A percentile compares a stretch with the other conserved stretches of the same genome.
Evolutionary conservation across 2,797 vertebrate species (phyloP).

Genomic region (Sebastes oblongus): DNA sequence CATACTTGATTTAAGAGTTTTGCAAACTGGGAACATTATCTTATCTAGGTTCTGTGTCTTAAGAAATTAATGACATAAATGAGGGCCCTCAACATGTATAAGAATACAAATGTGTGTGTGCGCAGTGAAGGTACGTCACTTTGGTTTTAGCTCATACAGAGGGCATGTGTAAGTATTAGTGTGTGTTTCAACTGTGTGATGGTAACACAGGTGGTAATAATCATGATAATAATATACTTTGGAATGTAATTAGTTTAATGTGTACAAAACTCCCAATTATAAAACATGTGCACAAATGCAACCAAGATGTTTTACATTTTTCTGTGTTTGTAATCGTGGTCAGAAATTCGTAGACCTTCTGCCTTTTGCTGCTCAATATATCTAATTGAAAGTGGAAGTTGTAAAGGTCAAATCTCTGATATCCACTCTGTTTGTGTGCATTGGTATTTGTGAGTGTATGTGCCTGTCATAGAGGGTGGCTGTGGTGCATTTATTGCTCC

Average conservation of each 20-base stretch:
- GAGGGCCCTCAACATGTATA: not conserved
- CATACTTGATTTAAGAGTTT: constrained; percentile 5
- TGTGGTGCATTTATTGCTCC: constrained; percentile 67
- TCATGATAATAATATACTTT: constrained; percentile 5
- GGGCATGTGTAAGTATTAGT: not conserved
- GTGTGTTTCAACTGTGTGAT: not conserved
- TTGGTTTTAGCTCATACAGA: constrained; percentile 4
- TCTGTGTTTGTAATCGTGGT: not conserved
- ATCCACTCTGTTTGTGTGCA: constrained; percentile 1
- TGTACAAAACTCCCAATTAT: not conserved
- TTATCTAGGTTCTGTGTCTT: not conserved
- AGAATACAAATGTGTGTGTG: not conserved
- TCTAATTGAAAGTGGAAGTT: constrained; percentile 7
- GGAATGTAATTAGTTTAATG: not conserved
- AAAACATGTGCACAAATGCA: not conserved
- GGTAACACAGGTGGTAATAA: constrained; percentile 1
- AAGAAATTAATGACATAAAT: not conserved
- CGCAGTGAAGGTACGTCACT: not conserved
- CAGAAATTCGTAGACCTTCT: not conserved
- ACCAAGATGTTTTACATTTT: not conserved
- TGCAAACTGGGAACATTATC: constrained; percentile 16
- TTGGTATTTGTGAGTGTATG: constrained; percentile 23
- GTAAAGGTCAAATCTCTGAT: not conserved
- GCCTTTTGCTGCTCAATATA: not conserved
- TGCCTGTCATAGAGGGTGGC: constrained; percentile 56